phyloP scores from a whole-genome alignment of 2,888 invertebrate genomes.

The Crematogaster levior region DNA sequence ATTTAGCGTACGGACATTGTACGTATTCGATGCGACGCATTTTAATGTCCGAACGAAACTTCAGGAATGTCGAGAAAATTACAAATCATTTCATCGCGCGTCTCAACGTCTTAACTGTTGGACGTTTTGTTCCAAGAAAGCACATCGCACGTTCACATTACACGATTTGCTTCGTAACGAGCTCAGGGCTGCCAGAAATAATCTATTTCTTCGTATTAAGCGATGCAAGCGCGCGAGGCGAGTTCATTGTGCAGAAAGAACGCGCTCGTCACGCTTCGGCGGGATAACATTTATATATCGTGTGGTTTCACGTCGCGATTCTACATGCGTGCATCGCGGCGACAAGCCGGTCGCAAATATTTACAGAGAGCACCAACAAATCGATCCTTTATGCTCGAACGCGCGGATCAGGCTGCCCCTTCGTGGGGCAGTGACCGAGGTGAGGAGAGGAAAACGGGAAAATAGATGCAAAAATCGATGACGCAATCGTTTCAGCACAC shows the following conservation, averaged over 20 bases:
- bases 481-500: constrained; percentile 59
- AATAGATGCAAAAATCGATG: constrained; percentile 73
- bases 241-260: constrained; percentile 43
- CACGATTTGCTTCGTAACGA: constrained; percentile 19
- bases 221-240: constrained; percentile 26
- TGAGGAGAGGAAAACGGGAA: constrained; percentile 53
- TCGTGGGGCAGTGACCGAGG: constrained; percentile 73
- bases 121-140: not conserved
- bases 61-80: not conserved
- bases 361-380: constrained; percentile 68
- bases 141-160: not conserved
- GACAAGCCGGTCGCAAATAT: constrained; percentile 66
- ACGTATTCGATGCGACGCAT: not conserved
- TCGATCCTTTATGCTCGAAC: constrained; percentile 75
- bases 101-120: not conserved
- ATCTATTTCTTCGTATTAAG: constrained; percentile 11
- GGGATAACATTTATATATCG: constrained; percentile 51
- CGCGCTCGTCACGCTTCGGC: constrained; percentile 30
- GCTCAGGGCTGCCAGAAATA: constrained; percentile 24
- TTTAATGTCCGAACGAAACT: not conserved
- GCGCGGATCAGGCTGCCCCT: constrained; percentile 72
- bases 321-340: constrained; percentile 36
- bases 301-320: constrained; percentile 52
- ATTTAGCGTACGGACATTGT: not conserved
- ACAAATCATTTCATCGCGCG: constrained; percentile 24